Base-by-base conservation (phyloP, 2,888 invertebrate genomes). In the Mesopsocus fuscifrons region DNA sequence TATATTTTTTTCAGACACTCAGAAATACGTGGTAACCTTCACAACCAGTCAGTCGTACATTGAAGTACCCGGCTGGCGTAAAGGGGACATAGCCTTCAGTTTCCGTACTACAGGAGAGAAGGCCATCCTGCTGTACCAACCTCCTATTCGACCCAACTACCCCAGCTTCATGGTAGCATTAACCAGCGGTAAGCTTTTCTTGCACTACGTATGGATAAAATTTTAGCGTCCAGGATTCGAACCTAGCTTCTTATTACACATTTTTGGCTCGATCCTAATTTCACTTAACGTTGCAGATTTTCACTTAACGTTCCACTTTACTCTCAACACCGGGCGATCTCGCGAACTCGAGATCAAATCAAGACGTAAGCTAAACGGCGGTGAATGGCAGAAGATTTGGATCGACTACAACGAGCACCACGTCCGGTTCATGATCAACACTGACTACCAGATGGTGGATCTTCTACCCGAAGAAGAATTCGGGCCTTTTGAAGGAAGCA, bases 321-420 rank as follows among this genome's bases (percentile, higher is more conserved):
- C 88, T 0, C 63, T 85, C 22, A 87, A 82, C 62, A 87, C 82
- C 30, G 85, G 82, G 0, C 77, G 77, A 5, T 78, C 80, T 40
- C 74, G 82, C 49, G 82, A 81, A 56, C 64, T 87, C 46, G 83
- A 81, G 34, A 82, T 92, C 48, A 77, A 78, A 54, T 87, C 87
- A 2, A 74, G 77, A 49, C 67, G 80, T 35, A 77, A 79, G 56
- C 66, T 94, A 40, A 91, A 89, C 57, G 82, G 83, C 41, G 92
- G 91, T 1, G 87, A 89, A 58, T 94, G 92, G 94, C 92, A 94
- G 60, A 87, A 89, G 63, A 78, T 92, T 49, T 85, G 87, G 83
- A 85, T 94, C 47, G 91, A 92, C 64, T 88, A 89, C 58, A 89
- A 91, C 62, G 79, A 83, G 57, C 84, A 89, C 60, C 91, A 91